These are phyloP conservation scores for Lophius americanus DNA, from an alignment of 2,797 vertebrate genomes.

Conservation along the genomic window DNA sequence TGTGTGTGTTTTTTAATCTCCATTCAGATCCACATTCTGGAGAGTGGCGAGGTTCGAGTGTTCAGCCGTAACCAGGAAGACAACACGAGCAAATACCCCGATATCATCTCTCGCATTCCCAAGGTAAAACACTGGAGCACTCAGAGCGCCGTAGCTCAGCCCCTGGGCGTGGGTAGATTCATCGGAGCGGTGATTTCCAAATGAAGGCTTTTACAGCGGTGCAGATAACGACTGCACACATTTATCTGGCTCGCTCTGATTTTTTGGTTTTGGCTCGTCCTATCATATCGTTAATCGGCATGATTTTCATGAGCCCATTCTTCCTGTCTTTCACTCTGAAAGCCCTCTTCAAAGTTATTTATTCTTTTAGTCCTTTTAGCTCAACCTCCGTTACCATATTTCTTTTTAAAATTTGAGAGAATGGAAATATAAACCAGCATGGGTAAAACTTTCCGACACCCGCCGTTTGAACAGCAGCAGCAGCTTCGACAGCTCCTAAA, in stretches of 20 bases:
- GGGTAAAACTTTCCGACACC: not conserved
- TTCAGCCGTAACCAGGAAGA: slow-evolving; percentile 95
- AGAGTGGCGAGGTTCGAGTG: slow-evolving; percentile 86
- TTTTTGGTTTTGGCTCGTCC: slow-evolving; percentile 27
- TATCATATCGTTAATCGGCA: slow-evolving; percentile 21
- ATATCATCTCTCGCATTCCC: slow-evolving; percentile 88
- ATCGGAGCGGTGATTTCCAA: slow-evolving; percentile 37
- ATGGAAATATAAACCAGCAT: slow-evolving; percentile 12
- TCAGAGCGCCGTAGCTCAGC: slow-evolving; percentile 27
- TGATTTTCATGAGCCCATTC: slow-evolving; percentile 10
- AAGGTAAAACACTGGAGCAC: slow-evolving; percentile 78
- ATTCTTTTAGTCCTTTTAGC: not conserved
- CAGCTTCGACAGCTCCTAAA: no score
- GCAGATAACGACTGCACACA: slow-evolving; percentile 37
- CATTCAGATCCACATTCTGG: slow-evolving; percentile 88
- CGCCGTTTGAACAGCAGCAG: slow-evolving; percentile 18
- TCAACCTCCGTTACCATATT: slow-evolving; percentile 1
- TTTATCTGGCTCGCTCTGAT: slow-evolving; percentile 27
- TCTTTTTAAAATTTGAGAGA: not conserved
- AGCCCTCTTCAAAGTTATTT: slow-evolving; percentile 7
- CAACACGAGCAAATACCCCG: slow-evolving; percentile 92
- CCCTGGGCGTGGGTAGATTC: slow-evolving; percentile 15
- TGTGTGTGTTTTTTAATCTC: not conserved
- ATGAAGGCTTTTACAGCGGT: slow-evolving; percentile 35
- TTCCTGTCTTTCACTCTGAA: slow-evolving; percentile 15